Base-by-base conservation (phyloP, 1,140 invertebrate genomes). In the Drosophila bocki region DNA sequence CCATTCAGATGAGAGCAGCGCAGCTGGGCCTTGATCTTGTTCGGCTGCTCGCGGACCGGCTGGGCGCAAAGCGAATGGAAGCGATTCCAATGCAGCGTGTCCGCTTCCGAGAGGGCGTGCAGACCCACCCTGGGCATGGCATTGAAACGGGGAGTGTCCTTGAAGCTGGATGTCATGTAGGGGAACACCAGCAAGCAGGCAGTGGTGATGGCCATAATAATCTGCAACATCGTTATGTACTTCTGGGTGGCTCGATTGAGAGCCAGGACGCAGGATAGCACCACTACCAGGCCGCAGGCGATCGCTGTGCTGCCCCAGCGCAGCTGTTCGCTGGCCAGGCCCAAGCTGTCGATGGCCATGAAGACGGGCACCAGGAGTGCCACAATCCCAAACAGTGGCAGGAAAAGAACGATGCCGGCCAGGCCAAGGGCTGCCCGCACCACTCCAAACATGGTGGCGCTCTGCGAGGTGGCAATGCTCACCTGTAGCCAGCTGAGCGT, bases 401-500 rank as follows among this genome's bases (percentile, higher is more conserved):
- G 79, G 78, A 97, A 97, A 0, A 97, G 84, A 1, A 97, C 95
- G 33, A 96, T 94, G 7, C 96, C 96, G 6, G 97, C 96, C 19
- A 97, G 77, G 0, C 95, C 97, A 7, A 98, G 92, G 6, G 96
- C 95, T 0, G 96, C 96, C 37, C 97, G 93, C 35, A 96, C 95
- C 13, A 97, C 91, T 0, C 97, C 97, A 82, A 96, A 97, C 93
- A 96, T 96, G 0, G 96, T 97, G 33, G 96, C 96, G 32, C 96
- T 96, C 80, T 97, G 96, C 0, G 96, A 96, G 72, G 95, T 96
- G 4, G 96, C 94, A 69, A 97, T 95, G 39, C 96, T 96, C 79
- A 97, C 95, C 81, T 97, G 97, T 87, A 97, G 95, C 97, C 97
- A 98, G 81, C 96, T 97, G 7, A 97, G 93, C 0, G 96, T 97